A percentile compares a stretch with the other conserved stretches of the same genome.
phyloP scores from a whole-genome alignment of 2,888 invertebrate genomes.

The Pomacea canaliculata region DNA sequence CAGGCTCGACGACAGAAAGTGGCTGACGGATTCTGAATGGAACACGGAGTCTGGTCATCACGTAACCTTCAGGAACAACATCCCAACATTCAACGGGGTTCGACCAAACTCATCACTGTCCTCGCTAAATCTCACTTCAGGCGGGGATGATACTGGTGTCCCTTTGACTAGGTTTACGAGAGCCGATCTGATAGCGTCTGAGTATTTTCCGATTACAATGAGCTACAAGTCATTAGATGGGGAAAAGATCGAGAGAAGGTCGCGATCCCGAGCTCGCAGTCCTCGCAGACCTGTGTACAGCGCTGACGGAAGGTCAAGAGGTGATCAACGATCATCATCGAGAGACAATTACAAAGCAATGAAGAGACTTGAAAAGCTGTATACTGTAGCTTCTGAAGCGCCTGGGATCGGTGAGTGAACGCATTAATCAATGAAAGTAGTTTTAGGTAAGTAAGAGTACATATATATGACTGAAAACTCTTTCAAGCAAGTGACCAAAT shows the following conservation, averaged over 20 bases:
- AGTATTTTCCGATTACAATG: conserved; percentile 34
- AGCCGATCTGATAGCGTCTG: conserved; percentile 32
- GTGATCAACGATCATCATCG: neutral
- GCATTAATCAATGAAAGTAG: neutral
- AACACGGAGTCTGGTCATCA: conserved; percentile 14
- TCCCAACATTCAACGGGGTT: neutral
- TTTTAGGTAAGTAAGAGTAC: no score
- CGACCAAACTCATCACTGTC: neutral
- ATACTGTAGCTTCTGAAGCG: conserved; percentile 29
- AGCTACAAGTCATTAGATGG: conserved; percentile 7
- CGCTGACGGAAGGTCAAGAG: neutral
- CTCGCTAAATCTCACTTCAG: conserved; percentile 1
- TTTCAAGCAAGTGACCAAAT: no score
- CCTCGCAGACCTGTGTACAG: conserved; percentile 16
- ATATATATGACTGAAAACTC: no score
- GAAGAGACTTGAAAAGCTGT: conserved; percentile 29
- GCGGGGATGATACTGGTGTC: conserved; percentile 11
- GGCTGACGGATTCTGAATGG: conserved; percentile 17
- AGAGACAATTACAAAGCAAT: conserved; percentile 14
- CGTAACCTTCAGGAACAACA: neutral
- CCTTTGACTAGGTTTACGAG: conserved; percentile 25
- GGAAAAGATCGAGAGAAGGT: neutral
- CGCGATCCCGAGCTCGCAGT: conserved; percentile 14
- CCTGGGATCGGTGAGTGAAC: conserved; percentile 32
- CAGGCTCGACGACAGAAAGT: neutral